Base-by-base conservation (phyloP, 2,113 vertebrate genomes). In the Uria lomvia region DNA sequence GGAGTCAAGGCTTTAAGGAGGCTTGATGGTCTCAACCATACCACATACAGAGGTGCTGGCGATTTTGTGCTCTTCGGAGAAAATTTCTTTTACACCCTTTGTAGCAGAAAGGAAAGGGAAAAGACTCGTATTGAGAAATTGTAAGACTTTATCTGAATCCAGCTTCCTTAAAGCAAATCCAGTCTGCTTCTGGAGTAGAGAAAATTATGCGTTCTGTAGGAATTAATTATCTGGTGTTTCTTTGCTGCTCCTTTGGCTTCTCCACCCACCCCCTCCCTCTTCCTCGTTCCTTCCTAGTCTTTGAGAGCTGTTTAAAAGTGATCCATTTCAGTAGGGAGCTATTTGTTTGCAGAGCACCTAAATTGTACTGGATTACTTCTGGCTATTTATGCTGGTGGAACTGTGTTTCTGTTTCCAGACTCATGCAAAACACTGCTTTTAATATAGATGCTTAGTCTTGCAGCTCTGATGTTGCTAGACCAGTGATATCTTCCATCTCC, bases 351-450 rank as follows among this genome's bases (percentile, higher is more conserved):
- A 70, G 43, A 92, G 55, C 59, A 55, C 75, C 59, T 86, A 4
- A 70, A 62, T 34, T 59, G 49, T 45, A 47, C 47, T 19, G 60
- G 20, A 27, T 87, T 78, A 77, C 89, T 74, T 65, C 84, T 87
- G 89, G 80, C 91, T 89, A 0, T 84, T 89, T 42, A 15, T 74
- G 55, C 49, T 83, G 81, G 47, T 87, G 77, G 65, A 59, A 42
- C 47, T 49, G 29, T 67, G 56, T 27, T 34, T 62, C 23, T 81
- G 56, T 85, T 91, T 56, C 76, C 30, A 96, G 80, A 67, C 38
- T 52, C 27, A 63, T 56, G 86, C 86, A 84, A 84, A 94, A 60
- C 47, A 40, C 47, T 59, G 34, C 47, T 92, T 91, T 88, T 62
- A 62, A 77, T 74, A 15, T 1, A 32, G 71, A 47, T 67, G 15